Percentiles rank a stretch among this genome's conserved stretches.
Evolutionary conservation across 1,140 invertebrate species (phyloP).

Genomic region (Cyphomyrmex costatus): DNA sequence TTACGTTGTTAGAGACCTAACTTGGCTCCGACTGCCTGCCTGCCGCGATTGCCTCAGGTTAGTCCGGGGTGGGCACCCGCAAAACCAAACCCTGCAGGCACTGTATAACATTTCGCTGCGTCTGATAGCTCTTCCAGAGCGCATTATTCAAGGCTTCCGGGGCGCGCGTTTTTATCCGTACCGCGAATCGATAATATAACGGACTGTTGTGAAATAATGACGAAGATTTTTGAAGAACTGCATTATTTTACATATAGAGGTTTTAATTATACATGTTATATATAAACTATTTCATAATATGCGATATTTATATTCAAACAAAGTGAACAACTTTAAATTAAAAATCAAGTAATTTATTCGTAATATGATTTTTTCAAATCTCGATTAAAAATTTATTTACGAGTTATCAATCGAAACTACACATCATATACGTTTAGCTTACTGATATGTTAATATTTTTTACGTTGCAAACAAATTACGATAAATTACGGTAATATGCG

Average conservation of each 20-base stretch:
- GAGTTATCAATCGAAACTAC: neutral
- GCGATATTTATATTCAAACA: conserved; percentile 12
- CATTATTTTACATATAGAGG: neutral
- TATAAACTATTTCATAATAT: neutral
- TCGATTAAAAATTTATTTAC: neutral
- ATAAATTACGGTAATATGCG: neutral
- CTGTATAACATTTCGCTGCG: conserved; percentile 59
- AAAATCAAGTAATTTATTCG: neutral
- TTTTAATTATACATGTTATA: neutral
- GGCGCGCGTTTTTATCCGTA: conserved; percentile 30
- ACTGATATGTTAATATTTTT: neutral
- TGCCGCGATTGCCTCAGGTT: conserved; percentile 25
- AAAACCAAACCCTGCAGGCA: conserved; percentile 46
- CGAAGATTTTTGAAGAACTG: neutral
- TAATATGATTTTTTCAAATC: neutral
- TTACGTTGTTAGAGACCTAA: conserved; percentile 73
- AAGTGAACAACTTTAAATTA: neutral
- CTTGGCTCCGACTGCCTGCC: conserved; percentile 61
- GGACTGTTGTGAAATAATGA: neutral
- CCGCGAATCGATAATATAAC: conserved; percentile 17
- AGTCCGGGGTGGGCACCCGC: conserved; percentile 22
- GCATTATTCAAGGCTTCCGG: conserved; percentile 50
- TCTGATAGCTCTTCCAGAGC: conserved; percentile 36
- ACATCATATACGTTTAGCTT: neutral
- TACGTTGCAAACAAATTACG: neutral